phyloP scores from a whole-genome alignment of 2,797 vertebrate species.

The Staurois parvus region DNA sequence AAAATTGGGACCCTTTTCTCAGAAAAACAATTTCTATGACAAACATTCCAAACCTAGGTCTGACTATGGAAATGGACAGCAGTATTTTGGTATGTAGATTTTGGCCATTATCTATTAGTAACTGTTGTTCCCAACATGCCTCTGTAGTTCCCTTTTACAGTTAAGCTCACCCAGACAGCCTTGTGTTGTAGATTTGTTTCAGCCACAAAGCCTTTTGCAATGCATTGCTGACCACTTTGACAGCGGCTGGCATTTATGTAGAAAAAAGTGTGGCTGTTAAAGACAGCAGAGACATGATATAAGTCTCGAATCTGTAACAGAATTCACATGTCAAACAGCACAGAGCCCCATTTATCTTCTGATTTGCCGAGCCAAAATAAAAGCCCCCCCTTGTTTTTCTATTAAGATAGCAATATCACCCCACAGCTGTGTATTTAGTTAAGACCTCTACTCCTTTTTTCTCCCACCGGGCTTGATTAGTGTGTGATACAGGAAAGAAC shows the following conservation, averaged over 20 bases:
- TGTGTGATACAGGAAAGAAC: slow-evolving; percentile 61
- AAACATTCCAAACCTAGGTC: no score
- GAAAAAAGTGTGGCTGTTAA: slow-evolving; percentile 33
- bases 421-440: slow-evolving; percentile 61
- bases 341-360: slow-evolving; percentile 54
- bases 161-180: slow-evolving; percentile 1
- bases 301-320: slow-evolving; percentile 43
- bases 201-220: slow-evolving; percentile 51
- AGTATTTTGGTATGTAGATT: background rate
- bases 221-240: slow-evolving; percentile 39
- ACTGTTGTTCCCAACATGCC: background rate
- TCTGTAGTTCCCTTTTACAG: slow-evolving; percentile 9
- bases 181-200: slow-evolving; percentile 30
- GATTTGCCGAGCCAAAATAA: slow-evolving; percentile 53
- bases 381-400: slow-evolving; percentile 56
- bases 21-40: no score
- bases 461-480: slow-evolving; percentile 61
- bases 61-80: background rate
- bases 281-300: slow-evolving; percentile 28
- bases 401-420: slow-evolving; percentile 60
- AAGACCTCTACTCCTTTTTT: slow-evolving; percentile 55
- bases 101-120: background rate
- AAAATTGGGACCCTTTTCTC: no score
- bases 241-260: slow-evolving; percentile 48
- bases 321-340: slow-evolving; percentile 47